These are phyloP conservation scores for Chironomus tepperi DNA, from an alignment of 1,140 invertebrate species.

Conservation along the genomic window DNA sequence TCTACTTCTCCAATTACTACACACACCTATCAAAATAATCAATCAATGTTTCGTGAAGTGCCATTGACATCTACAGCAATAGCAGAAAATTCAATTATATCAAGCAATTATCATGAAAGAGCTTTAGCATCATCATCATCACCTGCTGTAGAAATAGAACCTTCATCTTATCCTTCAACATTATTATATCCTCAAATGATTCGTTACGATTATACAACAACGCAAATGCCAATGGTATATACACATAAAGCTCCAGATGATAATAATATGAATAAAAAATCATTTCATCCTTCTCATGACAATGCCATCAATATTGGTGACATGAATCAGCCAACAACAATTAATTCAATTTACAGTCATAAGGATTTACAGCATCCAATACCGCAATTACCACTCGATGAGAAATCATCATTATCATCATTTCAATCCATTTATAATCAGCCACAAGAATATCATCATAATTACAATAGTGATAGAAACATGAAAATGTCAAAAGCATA, in stretches of 20 bases:
- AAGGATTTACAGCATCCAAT: background rate
- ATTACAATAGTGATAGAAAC: background rate
- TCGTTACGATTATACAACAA: background rate
- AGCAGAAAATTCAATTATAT: constrained; percentile 18
- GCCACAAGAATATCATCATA: background rate
- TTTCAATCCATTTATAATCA: constrained; percentile 2
- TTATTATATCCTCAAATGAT: background rate
- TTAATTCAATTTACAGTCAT: constrained; percentile 22
- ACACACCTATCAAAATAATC: background rate
- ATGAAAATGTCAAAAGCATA: constrained; percentile 11
- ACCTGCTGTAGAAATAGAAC: background rate
- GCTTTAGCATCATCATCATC: background rate
- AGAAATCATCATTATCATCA: background rate
- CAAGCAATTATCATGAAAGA: background rate
- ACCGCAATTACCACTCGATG: constrained; percentile 16
- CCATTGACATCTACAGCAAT: constrained; percentile 1
- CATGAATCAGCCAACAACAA: constrained; percentile 4
- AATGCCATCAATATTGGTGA: constrained; percentile 20
- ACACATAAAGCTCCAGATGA: background rate
- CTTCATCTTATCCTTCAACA: constrained; percentile 8
- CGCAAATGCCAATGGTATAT: background rate
- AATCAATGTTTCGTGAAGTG: background rate
- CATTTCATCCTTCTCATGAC: background rate
- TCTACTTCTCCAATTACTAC: background rate
- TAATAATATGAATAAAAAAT: background rate